Evolutionary conservation across 2,113 vertebrate species (phyloP).

Genomic region (Plotosus lineatus): DNA sequence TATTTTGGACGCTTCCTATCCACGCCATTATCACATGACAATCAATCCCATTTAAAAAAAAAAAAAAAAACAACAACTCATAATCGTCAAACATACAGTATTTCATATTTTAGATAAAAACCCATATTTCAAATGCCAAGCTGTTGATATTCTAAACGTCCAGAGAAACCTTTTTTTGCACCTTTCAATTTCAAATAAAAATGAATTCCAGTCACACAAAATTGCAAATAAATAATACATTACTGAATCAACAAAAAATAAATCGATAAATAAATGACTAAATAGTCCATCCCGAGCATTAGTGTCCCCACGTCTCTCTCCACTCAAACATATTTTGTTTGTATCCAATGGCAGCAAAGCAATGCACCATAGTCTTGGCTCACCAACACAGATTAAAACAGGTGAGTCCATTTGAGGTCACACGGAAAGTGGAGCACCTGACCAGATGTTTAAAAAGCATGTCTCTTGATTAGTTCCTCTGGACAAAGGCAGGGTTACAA

Average conservation of each 20-base stretch:
- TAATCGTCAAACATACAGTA: too few relatives aligned
- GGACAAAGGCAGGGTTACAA: neutral
- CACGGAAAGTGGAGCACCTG: constrained; percentile 7
- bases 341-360: neutral
- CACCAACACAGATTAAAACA: constrained; percentile 7
- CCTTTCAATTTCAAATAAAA: constrained; percentile 52
- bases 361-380: constrained; percentile 12
- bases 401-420: constrained; percentile 14
- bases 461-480: constrained; percentile 10
- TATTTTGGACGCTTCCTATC: neutral
- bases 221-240: constrained; percentile 63
- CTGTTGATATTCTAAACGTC: constrained; percentile 27
- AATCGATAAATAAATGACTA: constrained; percentile 61
- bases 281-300: constrained; percentile 35
- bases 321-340: neutral
- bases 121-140: neutral
- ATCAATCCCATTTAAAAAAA: neutral
- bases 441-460: constrained; percentile 18
- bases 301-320: constrained; percentile 32
- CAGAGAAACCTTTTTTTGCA: constrained; percentile 29
- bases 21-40: neutral
- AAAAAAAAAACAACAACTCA: too few relatives aligned
- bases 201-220: constrained; percentile 52
- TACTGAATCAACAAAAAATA: constrained; percentile 31
- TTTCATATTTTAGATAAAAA: neutral